These are phyloP conservation scores for Naso thynnoides DNA, from an alignment of 2,797 vertebrate species.

Conservation along the genomic window DNA sequence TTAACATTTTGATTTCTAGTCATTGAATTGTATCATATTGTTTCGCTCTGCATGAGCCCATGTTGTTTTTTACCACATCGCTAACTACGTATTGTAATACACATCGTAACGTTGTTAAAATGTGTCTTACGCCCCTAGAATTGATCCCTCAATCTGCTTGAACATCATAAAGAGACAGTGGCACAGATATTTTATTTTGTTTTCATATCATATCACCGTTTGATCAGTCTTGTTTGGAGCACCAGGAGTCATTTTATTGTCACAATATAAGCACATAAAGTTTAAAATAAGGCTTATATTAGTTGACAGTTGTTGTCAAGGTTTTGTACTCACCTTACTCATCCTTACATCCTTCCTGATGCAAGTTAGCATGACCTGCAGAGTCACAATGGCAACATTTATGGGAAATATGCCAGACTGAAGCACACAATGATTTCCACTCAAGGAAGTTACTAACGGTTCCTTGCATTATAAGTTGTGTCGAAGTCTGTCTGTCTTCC, in stretches of 20 bases:
- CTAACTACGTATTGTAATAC: no score
- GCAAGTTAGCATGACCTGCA: background rate
- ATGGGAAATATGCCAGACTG: background rate
- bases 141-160: no score
- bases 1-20: no score
- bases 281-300: background rate
- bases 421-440: background rate
- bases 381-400: background rate
- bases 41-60: no score
- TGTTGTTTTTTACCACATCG: no score
- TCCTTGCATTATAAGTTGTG: background rate
- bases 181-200: background rate
- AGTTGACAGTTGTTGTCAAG: background rate
- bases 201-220: background rate
- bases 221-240: background rate
- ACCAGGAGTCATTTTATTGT: background rate
- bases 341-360: background rate
- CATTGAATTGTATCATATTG: no score
- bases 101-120: no score
- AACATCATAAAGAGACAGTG: background rate
- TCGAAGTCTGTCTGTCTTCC: conserved; percentile 7
- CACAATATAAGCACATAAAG: background rate
- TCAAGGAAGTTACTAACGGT: background rate
- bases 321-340: background rate
- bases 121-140: no score